These are phyloP conservation scores for Lamellibrachia columna DNA, from an alignment of 2,888 invertebrate species.

Conservation along the genomic window DNA sequence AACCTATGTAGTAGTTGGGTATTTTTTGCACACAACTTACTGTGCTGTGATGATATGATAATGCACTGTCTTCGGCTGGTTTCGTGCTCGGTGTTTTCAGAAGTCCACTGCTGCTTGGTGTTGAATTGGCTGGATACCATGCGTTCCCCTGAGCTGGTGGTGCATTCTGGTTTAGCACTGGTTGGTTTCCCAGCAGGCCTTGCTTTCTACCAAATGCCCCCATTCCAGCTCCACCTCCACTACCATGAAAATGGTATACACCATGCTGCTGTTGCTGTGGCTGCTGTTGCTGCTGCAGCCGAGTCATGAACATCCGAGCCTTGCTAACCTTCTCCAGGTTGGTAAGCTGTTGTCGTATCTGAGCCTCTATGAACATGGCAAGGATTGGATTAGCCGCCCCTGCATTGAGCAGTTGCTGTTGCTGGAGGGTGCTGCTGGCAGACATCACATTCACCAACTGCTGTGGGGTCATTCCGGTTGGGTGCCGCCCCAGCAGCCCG, in stretches of 20 bases:
- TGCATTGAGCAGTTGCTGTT: background rate
- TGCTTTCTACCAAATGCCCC: background rate
- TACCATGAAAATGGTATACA: background rate
- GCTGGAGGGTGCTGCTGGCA: background rate
- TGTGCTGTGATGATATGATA: background rate
- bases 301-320: background rate
- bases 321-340: background rate
- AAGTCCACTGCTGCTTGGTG: background rate
- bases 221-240: background rate
- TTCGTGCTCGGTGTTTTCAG: background rate
- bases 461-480: background rate
- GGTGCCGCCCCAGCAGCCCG: conserved; percentile 24
- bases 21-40: background rate
- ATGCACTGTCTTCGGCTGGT: background rate
- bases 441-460: background rate
- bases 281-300: background rate
- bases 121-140: background rate
- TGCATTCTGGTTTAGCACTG: background rate
- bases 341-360: conserved; percentile 24
- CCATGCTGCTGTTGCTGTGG: background rate
- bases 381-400: background rate
- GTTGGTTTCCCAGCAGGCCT: background rate
- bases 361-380: conserved; percentile 24
- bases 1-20: background rate
- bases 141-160: background rate